Evolutionary conservation across 2,888 invertebrate species (phyloP), one percentile per base, ranked within the genome.

Genomic region (Cremastinae sp.): DNA sequence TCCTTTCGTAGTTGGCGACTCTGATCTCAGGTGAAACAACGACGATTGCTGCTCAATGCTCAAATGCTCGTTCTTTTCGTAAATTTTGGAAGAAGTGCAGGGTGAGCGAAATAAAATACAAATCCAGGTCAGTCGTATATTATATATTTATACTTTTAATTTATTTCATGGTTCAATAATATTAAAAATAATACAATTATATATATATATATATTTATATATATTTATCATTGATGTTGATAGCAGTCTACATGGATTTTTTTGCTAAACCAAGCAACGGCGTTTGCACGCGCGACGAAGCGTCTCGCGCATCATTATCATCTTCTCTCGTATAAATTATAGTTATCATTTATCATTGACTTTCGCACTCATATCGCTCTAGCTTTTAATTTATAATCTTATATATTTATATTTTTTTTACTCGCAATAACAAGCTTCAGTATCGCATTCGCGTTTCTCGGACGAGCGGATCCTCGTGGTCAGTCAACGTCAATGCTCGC

Each of bases 221-320:
- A n/a, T n/a, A n/a, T n/a, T n/a, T n/a, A n/a, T n/a, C n/a, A n/a
- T n/a, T n/a, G 43, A 83, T 83, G 81, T 82, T 75, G 75, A 77
- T 81, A 83, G 84, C 85, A 81, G 81, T 85, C 83, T 84, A 85
- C 81, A 74, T 70, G 53, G 47, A 35, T 14, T 62, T 79, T 82
- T 83, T 80, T n/a, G 69, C 84, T 84, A 84, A 78, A 75, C 79
- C 14, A 85, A 85, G 84, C 84, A 81, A 82, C 78, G 78, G 80
- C 81, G 79, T 61, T 45, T 82, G 82, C 80, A 39, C 65, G 81
- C 79, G 80, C 80, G 78, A 77, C 74, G 78, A 66, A 51, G 59
- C 78, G 45, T n/a, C n/a, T n/a, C n/a, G n/a, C n/a, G 45, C 45
- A 28, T 35, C 18, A 9, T 53, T 39, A n/a, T 53, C 7, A 5